A percentile compares a stretch with the other conserved stretches of the same genome.
phyloP scores from a whole-genome alignment of 2,797 vertebrate species.

The Scleropages formosus region DNA sequence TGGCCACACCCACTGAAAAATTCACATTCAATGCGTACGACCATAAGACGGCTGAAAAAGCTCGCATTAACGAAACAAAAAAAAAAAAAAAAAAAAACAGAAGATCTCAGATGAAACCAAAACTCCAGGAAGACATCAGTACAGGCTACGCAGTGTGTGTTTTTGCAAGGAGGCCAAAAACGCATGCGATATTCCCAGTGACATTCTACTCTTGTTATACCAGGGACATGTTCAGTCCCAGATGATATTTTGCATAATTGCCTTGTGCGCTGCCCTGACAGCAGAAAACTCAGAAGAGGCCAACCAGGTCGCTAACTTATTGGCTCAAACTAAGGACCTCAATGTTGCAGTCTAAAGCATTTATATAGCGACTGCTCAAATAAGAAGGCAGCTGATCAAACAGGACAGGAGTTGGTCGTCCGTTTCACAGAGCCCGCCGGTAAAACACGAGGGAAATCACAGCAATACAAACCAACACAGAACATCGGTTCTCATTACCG shows the following conservation, averaged over 20 bases:
- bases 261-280: not conserved
- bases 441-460: not conserved
- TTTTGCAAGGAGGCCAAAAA: not conserved
- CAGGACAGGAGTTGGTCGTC: not conserved
- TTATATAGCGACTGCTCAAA: not conserved
- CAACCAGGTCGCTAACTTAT: not conserved
- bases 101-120: not conserved
- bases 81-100: too few species aligned
- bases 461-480: slow-evolving; percentile 13
- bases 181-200: not conserved
- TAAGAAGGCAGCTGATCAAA: slow-evolving; percentile 5
- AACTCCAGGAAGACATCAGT: not conserved
- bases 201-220: not conserved
- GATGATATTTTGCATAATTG: not conserved
- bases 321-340: slow-evolving; percentile 4
- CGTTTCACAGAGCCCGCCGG: not conserved
- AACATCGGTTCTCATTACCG: slow-evolving; percentile 16
- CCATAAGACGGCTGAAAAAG: too few species aligned
- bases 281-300: not conserved
- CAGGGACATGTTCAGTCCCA: not conserved
- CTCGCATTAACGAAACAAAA: too few species aligned
- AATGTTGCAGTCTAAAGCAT: slow-evolving; percentile 10
- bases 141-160: not conserved
- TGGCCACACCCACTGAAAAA: too few species aligned
- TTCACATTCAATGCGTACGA: too few species aligned